These are phyloP conservation scores for Lerema accius DNA, from an alignment of 1,140 invertebrate genomes.

Conservation along the genomic window DNA sequence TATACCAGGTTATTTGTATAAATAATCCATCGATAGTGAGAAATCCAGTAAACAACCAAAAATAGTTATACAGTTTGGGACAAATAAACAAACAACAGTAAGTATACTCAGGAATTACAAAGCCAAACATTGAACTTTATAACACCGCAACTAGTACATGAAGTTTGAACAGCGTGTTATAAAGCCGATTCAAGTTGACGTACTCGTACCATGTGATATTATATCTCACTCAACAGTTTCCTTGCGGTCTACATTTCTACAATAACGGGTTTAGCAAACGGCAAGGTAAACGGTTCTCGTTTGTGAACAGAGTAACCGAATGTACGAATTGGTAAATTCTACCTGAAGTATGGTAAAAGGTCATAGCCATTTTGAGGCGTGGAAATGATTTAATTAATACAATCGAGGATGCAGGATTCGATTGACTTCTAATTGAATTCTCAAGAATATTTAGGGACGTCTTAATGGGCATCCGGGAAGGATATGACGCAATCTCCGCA, in stretches of 20 bases:
- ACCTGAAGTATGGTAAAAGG: conserved; percentile 10
- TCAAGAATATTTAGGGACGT: conserved; percentile 38
- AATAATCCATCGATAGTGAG: no score
- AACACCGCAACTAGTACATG: conserved; percentile 2
- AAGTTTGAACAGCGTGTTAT: not conserved
- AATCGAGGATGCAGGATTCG: conserved; percentile 40
- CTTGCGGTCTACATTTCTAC: conserved; percentile 21
- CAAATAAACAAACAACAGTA: no score
- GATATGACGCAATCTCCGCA: not conserved
- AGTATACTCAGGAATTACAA: no score
- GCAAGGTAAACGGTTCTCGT: not conserved
- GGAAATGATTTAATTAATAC: conserved; percentile 47
- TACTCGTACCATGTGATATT: conserved; percentile 17
- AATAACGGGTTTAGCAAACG: conserved; percentile 16
- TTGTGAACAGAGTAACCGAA: conserved; percentile 20
- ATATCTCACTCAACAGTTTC: conserved; percentile 5
- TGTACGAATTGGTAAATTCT: conserved; percentile 18
- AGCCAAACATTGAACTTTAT: no score
- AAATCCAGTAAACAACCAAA: no score
- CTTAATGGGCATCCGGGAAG: conserved; percentile 9
- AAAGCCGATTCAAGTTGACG: conserved; percentile 14
- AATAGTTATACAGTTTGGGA: no score
- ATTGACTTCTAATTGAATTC: conserved; percentile 46
- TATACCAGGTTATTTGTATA: no score
- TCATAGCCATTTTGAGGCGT: conserved; percentile 37